Conservation (phyloP, 2,113 vertebrate genomes). For the Oreochromis tanganicae region DNA sequence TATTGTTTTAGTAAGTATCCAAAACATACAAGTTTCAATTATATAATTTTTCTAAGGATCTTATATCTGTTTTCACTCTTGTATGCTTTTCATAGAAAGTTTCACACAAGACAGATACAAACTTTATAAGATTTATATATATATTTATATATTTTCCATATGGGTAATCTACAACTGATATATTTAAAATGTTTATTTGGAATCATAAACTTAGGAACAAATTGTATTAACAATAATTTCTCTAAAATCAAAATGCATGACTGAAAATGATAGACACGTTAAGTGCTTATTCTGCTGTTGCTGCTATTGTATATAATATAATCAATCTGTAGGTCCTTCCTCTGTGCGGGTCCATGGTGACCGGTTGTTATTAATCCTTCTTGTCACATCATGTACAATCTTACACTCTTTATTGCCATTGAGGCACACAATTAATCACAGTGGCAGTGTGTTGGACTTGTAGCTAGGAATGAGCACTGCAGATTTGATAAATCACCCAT, state of each 20-base stretch:
- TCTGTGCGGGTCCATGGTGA: constrained; percentile 9
- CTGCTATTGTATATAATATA: background rate
- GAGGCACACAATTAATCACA: constrained; percentile 70
- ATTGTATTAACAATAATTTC: background rate
- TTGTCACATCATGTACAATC: constrained; percentile 43
- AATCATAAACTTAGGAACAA: background rate
- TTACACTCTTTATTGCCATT: constrained; percentile 46
- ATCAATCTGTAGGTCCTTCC: background rate
- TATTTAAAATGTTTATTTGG: background rate
- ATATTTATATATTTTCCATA: too few species aligned
- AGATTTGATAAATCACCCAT: constrained; percentile 76
- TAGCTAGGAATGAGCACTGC: constrained; percentile 57
- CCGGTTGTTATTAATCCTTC: constrained; percentile 57
- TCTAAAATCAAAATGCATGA: background rate
- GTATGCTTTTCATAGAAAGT: too few species aligned
- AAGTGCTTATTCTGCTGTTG: background rate
- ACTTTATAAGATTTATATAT: too few species aligned
- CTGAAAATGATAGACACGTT: background rate
- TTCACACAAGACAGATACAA: too few species aligned
- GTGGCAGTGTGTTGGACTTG: constrained; percentile 38
- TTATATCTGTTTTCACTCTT: too few species aligned
- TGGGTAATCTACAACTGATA: background rate
- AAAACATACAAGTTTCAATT: too few species aligned
- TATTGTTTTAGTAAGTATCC: too few species aligned
- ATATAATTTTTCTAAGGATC: too few species aligned